These are phyloP conservation scores for Diplolepis rosae DNA, from an alignment of 2,888 invertebrate species.

Conservation along the genomic window DNA sequence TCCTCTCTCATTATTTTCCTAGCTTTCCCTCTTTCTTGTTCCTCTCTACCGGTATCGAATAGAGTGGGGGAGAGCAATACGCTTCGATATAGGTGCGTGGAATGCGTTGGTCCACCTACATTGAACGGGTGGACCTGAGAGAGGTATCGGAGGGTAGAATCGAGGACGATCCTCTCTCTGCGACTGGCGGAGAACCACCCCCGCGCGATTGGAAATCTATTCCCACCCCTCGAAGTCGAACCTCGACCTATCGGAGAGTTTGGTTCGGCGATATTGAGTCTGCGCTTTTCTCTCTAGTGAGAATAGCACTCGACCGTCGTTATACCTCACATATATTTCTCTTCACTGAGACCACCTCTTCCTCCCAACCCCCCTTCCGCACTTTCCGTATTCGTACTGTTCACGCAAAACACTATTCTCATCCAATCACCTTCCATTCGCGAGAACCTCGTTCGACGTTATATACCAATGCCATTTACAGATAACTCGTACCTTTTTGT, in stretches of 20 bases:
- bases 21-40: constrained; percentile 46
- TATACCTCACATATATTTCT: constrained; percentile 37
- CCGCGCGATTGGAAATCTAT: constrained; percentile 74
- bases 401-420: constrained; percentile 25
- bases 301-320: constrained; percentile 41
- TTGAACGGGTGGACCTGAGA: constrained; percentile 58
- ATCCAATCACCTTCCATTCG: constrained; percentile 16
- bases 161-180: constrained; percentile 48
- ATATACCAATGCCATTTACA: not conserved
- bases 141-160: constrained; percentile 49
- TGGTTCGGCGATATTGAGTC: constrained; percentile 73
- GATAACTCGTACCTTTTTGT: constrained; percentile 3
- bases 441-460: not conserved
- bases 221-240: constrained; percentile 73
- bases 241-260: constrained; percentile 74
- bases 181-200: constrained; percentile 58
- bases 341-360: constrained; percentile 46
- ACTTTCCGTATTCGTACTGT: constrained; percentile 15
- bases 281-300: constrained; percentile 61
- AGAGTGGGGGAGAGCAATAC: constrained; percentile 55
- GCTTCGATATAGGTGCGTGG: constrained; percentile 65
- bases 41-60: constrained; percentile 37
- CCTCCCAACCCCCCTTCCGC: constrained; percentile 12
- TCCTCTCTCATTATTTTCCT: constrained; percentile 47
- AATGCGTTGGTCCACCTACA: constrained; percentile 74